phyloP scores from a whole-genome alignment of 2,888 invertebrate species.

The Leucania comma region DNA sequence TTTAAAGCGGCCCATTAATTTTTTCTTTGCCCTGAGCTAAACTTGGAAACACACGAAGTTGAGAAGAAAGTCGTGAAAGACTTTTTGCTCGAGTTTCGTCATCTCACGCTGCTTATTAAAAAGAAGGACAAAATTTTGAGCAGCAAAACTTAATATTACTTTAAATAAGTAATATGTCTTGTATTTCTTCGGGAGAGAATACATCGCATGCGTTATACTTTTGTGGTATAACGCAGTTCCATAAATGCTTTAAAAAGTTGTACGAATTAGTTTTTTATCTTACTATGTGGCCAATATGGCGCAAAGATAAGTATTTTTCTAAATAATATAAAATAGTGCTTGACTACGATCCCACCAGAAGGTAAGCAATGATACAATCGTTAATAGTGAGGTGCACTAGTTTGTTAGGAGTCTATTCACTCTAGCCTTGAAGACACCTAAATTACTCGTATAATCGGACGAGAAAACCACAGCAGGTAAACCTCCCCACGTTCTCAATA shows the following conservation, averaged over 20 bases:
- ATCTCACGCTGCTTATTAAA: constrained; percentile 62
- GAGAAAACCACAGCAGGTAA: no score
- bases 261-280: not conserved
- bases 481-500: not conserved
- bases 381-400: no score
- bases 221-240: not conserved
- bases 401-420: no score
- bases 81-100: constrained; percentile 63
- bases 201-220: no score
- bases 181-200: not conserved
- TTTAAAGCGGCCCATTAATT: constrained; percentile 62
- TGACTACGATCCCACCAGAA: no score
- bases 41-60: constrained; percentile 68
- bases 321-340: no score
- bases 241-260: not conserved
- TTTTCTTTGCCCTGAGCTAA: constrained; percentile 52
- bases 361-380: no score
- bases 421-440: no score
- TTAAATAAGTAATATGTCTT: constrained; percentile 30
- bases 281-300: not conserved
- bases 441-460: no score
- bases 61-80: constrained; percentile 63
- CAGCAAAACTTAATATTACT: constrained; percentile 45
- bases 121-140: constrained; percentile 46
- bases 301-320: no score